Conservation (phyloP, 2,797 vertebrate genomes). For the Dicrostonyx torquatus region DNA sequence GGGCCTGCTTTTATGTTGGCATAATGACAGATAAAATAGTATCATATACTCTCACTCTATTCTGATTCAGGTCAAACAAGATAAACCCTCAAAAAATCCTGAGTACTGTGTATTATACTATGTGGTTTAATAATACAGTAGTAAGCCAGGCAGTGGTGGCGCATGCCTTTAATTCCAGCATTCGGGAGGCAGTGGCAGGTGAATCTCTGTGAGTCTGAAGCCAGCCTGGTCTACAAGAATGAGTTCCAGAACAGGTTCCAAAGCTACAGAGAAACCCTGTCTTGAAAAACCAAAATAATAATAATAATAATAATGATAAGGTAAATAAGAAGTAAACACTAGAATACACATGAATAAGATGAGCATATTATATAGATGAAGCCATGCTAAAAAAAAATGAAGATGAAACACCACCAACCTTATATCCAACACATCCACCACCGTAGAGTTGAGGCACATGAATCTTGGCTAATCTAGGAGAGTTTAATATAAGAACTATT, state of each 20-base stretch:
- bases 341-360: not conserved
- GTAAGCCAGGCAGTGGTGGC: too few species aligned
- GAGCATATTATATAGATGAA: not conserved
- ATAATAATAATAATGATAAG: too few species aligned
- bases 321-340: not conserved
- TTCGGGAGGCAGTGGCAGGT: too few species aligned
- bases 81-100: not conserved
- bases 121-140: not conserved
- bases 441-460: not conserved
- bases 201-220: too few species aligned
- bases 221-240: too few species aligned
- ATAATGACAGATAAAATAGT: not conserved
- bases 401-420: not conserved
- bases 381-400: not conserved
- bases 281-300: too few species aligned
- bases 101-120: not conserved
- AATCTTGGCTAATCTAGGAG: not conserved
- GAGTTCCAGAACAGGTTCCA: too few species aligned
- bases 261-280: too few species aligned
- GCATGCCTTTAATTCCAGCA: too few species aligned
- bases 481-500: not conserved
- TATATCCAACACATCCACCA: not conserved
- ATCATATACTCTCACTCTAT: not conserved
- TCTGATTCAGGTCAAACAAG: not conserved
- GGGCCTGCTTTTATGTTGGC: not conserved